Evolutionary conservation across 2,888 invertebrate species (phyloP).

Genomic region (Rhamphomyia laevipes): DNA sequence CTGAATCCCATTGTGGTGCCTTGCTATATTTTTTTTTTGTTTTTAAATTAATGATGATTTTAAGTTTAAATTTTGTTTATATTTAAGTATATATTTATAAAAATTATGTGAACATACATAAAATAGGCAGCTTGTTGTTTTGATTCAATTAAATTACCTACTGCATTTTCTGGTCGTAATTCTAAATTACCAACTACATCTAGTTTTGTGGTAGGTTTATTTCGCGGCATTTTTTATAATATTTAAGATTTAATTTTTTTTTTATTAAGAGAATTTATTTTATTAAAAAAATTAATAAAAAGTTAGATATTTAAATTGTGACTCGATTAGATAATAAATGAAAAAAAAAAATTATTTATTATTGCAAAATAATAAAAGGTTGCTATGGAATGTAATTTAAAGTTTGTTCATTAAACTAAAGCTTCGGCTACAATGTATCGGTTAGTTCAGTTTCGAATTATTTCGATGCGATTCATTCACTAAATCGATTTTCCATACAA

Average conservation of each 20-base stretch:
- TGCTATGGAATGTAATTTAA: background rate
- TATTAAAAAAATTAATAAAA: background rate
- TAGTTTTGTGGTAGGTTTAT: slow-evolving; percentile 28
- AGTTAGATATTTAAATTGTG: too few species aligned
- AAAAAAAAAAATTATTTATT: background rate
- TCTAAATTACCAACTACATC: slow-evolving; percentile 34
- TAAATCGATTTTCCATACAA: too few species aligned
- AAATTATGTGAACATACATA: slow-evolving; percentile 23
- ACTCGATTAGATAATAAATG: background rate
- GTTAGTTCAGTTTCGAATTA: too few species aligned
- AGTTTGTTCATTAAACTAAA: too few species aligned
- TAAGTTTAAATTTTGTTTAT: background rate
- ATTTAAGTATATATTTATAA: background rate
- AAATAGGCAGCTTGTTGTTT: slow-evolving; percentile 29
- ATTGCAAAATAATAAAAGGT: background rate
- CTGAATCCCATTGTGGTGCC: slow-evolving; percentile 34
- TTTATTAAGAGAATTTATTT: background rate
- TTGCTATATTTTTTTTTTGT: slow-evolving; percentile 20
- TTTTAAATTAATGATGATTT: background rate
- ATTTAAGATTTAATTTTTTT: background rate
- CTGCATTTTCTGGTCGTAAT: slow-evolving; percentile 29
- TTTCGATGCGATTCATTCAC: too few species aligned
- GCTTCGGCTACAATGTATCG: too few species aligned
- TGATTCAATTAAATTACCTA: slow-evolving; percentile 29
- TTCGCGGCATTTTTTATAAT: slow-evolving; percentile 27